Evolutionary conservation across 2,888 invertebrate species (phyloP).

Genomic region (Melanchra persicariae): DNA sequence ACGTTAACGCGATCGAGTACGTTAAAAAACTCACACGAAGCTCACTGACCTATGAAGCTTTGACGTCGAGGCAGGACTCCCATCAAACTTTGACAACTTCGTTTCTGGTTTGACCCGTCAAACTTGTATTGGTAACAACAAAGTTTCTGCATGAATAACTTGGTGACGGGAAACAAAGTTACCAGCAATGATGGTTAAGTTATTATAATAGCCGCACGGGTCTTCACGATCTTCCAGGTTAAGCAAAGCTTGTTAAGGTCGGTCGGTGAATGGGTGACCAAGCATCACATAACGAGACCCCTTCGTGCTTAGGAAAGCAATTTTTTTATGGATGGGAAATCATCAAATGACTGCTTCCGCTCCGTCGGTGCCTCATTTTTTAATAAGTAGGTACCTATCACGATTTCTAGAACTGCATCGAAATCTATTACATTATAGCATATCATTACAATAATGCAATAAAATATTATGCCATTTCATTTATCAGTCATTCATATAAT

Average conservation of each 20-base stretch:
- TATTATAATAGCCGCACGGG: too few relatives aligned
- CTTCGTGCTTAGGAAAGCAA: too few relatives aligned
- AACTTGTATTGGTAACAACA: neutral
- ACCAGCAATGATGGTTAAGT: neutral
- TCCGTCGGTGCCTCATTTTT: too few relatives aligned
- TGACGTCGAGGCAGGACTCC: neutral
- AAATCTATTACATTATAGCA: neutral
- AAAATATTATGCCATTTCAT: conserved; percentile 12
- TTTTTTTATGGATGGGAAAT: too few relatives aligned
- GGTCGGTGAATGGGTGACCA: too few relatives aligned
- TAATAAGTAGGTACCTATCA: neutral
- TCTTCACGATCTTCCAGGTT: too few relatives aligned
- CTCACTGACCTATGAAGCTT: neutral
- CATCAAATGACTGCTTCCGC: too few relatives aligned
- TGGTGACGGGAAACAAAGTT: neutral
- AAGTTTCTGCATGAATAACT: neutral
- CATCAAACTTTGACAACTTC: neutral
- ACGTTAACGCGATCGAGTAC: too few relatives aligned
- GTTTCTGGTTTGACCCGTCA: neutral
- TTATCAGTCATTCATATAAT: neutral
- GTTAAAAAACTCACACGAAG: too few relatives aligned
- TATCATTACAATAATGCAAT: conserved; percentile 7
- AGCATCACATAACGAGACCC: too few relatives aligned
- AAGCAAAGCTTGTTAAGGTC: too few relatives aligned
- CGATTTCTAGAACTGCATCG: conserved; percentile 20